Conservation (phyloP, 2,797 vertebrate species). For the Hephaestus fuliginosus region DNA sequence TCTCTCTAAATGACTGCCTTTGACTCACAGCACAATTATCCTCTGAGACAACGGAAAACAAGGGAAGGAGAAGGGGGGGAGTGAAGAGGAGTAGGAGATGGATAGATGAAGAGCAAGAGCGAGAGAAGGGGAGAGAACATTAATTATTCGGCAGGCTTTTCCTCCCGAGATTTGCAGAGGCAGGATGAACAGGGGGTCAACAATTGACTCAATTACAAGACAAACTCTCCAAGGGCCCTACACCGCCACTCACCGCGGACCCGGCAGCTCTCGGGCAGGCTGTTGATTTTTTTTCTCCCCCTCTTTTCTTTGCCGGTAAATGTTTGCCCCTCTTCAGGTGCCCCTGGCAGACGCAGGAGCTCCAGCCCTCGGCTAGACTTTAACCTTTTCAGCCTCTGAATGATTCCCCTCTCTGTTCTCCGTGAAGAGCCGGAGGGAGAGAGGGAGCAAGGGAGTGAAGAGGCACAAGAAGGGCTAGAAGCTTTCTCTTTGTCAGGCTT, state of each 20-base stretch:
- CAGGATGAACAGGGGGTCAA: slow-evolving; percentile 84
- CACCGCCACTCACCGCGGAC: slow-evolving; percentile 72
- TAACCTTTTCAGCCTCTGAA: slow-evolving; percentile 83
- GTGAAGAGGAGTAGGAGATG: slow-evolving; percentile 72
- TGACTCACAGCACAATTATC: slow-evolving; percentile 84
- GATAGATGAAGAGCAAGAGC: slow-evolving; percentile 63
- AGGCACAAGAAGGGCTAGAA: slow-evolving; percentile 78
- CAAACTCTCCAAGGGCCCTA: slow-evolving; percentile 83
- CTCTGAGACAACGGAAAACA: slow-evolving; percentile 74
- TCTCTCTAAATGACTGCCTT: slow-evolving; percentile 82
- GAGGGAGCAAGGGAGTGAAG: slow-evolving; percentile 68
- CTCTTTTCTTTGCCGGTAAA: slow-evolving; percentile 82
- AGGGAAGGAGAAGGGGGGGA: slow-evolving; percentile 38
- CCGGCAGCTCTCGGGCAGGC: slow-evolving; percentile 71
- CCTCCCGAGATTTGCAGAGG: slow-evolving; percentile 73
- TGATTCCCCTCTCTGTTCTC: slow-evolving; percentile 71
- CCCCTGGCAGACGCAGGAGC: slow-evolving; percentile 78
- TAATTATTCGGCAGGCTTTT: slow-evolving; percentile 83
- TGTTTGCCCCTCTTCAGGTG: slow-evolving; percentile 88
- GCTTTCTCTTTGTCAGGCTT: slow-evolving; percentile 78
- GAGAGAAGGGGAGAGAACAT: slow-evolving; percentile 68
- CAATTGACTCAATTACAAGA: slow-evolving; percentile 88
- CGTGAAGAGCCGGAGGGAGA: slow-evolving; percentile 63
- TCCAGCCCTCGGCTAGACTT: slow-evolving; percentile 76
- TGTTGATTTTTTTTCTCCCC: slow-evolving; percentile 71